These are phyloP conservation scores for Cryptotis parvus DNA, from an alignment of 2,113 vertebrate genomes.

Conservation along the genomic window DNA sequence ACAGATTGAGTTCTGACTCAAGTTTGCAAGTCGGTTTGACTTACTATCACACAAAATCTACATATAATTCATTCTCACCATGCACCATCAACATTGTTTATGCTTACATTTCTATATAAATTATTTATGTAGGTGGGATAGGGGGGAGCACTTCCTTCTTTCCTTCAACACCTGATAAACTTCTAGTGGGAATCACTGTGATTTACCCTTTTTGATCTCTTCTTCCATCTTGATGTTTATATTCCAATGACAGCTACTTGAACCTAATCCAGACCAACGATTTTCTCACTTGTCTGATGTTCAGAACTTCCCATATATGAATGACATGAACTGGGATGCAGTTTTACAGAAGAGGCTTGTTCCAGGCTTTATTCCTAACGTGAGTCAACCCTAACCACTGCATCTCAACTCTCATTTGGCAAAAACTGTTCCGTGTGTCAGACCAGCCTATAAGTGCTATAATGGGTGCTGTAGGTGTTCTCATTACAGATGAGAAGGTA, in stretches of 20 bases:
- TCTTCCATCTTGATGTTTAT: background rate
- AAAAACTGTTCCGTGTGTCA: accelerated
- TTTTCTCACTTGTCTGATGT: constrained; percentile 93
- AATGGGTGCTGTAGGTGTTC: background rate
- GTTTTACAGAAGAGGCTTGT: constrained; percentile 93
- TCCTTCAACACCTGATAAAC: background rate
- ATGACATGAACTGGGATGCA: constrained; percentile 94
- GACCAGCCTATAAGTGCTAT: too few species aligned
- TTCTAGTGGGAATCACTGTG: background rate
- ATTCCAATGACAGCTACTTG: constrained; percentile 90
- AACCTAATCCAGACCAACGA: constrained; percentile 91
- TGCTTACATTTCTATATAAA: background rate
- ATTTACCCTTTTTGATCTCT: background rate
- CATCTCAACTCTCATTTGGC: accelerated
- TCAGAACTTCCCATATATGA: constrained; percentile 91
- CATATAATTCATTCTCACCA: background rate
- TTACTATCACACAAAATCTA: background rate
- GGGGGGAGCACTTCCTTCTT: background rate
- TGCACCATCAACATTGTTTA: background rate
- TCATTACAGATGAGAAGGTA: background rate
- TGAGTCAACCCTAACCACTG: constrained; percentile 82
- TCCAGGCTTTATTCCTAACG: constrained; percentile 95
- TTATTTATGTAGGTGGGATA: background rate
- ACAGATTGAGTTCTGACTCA: background rate
- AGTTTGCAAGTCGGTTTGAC: background rate